Conservation (phyloP, 2,113 vertebrate genomes). For the Rhodinocichla rosea region DNA sequence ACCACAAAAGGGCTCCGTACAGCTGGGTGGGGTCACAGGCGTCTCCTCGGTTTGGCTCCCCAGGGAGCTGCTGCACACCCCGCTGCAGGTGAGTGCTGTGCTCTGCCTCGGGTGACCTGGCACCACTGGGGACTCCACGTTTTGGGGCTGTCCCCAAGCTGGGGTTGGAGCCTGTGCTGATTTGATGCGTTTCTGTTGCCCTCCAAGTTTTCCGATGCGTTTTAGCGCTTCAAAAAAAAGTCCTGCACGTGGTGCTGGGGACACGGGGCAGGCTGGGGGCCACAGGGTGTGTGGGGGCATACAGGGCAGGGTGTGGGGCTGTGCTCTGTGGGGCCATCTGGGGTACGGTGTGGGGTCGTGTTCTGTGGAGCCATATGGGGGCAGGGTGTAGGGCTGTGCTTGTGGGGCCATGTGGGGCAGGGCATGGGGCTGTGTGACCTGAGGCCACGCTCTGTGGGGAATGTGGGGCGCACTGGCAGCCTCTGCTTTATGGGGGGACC, state of each 20-base stretch:
- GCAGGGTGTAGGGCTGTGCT: not conserved
- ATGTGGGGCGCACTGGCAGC: not conserved
- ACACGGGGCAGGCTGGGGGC: accelerated
- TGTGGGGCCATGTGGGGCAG: not conserved
- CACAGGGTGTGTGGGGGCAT: not conserved
- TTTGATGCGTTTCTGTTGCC: accelerated
- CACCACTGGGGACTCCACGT: accelerated
- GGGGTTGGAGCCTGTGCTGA: not conserved
- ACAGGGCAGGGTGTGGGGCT: not conserved
- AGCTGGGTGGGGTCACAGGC: not conserved
- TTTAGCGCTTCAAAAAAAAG: not conserved
- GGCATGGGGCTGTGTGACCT: accelerated
- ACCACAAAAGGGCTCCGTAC: not conserved
- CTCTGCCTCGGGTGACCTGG: not conserved
- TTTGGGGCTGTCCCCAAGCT: not conserved
- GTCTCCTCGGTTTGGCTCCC: not conserved
- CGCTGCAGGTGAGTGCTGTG: accelerated
- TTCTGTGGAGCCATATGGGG: not conserved
- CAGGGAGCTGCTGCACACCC: not conserved
- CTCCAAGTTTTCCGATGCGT: not conserved
- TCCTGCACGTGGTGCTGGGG: accelerated
- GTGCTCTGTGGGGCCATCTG: not conserved
- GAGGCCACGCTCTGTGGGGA: not conserved
- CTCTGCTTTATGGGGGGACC: not conserved
- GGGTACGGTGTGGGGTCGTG: not conserved